These are phyloP conservation scores for Aphidius colemani DNA, from an alignment of 2,888 invertebrate species.

Conservation along the genomic window DNA sequence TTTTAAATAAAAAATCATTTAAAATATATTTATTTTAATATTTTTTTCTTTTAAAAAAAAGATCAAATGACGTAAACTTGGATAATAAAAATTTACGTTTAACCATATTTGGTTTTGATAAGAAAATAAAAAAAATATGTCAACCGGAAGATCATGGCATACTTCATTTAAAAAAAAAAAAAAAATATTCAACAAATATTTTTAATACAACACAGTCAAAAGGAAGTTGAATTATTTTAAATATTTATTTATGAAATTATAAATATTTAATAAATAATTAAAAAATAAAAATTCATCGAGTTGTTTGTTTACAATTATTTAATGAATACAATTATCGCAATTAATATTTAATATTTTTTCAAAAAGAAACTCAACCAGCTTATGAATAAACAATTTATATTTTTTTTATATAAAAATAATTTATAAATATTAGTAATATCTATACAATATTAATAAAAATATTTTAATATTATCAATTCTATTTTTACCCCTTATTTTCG, in stretches of 20 bases:
- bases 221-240: constrained; percentile 9
- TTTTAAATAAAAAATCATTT: too few species aligned
- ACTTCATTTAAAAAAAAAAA: constrained; percentile 2
- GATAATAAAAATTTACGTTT: too few species aligned
- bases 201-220: constrained; percentile 8
- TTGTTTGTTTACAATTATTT: too few species aligned
- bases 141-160: constrained; percentile 24
- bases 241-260: background rate
- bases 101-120: constrained; percentile 11
- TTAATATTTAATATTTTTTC: too few species aligned
- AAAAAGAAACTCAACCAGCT: too few species aligned
- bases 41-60: too few species aligned
- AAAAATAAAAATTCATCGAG: too few species aligned
- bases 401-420: too few species aligned
- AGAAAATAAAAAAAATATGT: constrained; percentile 9
- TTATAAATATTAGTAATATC: background rate
- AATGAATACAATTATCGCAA: too few species aligned
- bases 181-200: background rate
- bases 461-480: background rate
- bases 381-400: too few species aligned
- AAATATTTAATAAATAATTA: background rate
- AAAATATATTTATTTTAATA: too few species aligned
- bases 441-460: background rate
- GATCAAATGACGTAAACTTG: too few species aligned
- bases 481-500: background rate